Base-by-base conservation (phyloP, 2,797 vertebrate genomes). In the Sebastes matsubarae region DNA sequence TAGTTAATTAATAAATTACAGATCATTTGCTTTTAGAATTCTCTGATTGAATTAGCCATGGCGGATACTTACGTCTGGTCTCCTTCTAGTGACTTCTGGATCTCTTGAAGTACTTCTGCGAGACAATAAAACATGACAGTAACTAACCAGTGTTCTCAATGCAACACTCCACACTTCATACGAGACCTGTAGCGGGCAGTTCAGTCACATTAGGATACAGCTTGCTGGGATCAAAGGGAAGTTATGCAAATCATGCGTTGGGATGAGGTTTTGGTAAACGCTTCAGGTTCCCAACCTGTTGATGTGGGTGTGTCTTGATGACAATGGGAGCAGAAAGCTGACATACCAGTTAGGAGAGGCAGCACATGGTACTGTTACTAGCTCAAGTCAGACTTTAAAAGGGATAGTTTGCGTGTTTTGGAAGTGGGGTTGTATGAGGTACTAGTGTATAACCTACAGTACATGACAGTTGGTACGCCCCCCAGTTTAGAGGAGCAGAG, bases 31-130 rank as follows among this genome's bases (percentile, higher is more conserved):
- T 46, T 42, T 18, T 20, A 50, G 46, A 18, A 20, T 20, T 16
- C 18, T 50, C 18, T 50, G 18, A 50, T 50, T 50, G 46, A 50
- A 50, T 50, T 20, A 50, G 3, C 3, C n/a, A 4, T 8, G 5
- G 22, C 8, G 14, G 50, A 65, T 68, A 96, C 98, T 97, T 90
- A 99, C 98, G 81, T 96, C 78, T 96, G 96, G 68, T 96, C 96
- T 27, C 95, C 97, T 93, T 99, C 98, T 90, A 99, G 94, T 10
- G 98, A 97, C 90, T 96, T 98, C 94, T 99, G 98, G 90, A 99
- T 98, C 94, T 99, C 98, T 88, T 97, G 97, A 82, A 99, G 97
- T 75, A 99, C 98, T 82, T 94, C 98, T 99, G 93, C 32, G 88
- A 75, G 25, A 30, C 63, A 86, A 82, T 6, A 80, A 57, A 75